A percentile compares a stretch with the other conserved stretches of the same genome.
Evolutionary conservation across 2,888 invertebrate genomes (phyloP).

Genomic region (Luperina nickerlii): DNA sequence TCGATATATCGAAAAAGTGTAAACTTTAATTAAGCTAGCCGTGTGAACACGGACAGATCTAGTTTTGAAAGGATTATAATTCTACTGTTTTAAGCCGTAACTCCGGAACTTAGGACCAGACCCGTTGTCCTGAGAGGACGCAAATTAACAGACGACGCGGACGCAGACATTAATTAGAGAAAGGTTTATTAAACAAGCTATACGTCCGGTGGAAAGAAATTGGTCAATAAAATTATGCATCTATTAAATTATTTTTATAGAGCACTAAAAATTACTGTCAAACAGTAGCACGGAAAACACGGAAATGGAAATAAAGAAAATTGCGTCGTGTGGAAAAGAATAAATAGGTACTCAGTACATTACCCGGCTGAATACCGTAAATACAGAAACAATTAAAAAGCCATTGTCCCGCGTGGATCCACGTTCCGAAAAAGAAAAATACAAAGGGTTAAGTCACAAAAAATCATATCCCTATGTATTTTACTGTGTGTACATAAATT

Average conservation of each 20-base stretch:
- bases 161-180: constrained; percentile 44
- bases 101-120: constrained; percentile 40
- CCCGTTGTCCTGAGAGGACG: constrained; percentile 38
- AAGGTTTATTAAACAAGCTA: constrained; percentile 50
- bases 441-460: not conserved
- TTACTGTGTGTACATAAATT: no score
- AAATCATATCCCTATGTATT: no score
- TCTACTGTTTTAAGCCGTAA: not conserved
- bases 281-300: not conserved
- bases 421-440: not conserved
- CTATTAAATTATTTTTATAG: constrained; percentile 11
- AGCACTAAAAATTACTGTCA: not conserved
- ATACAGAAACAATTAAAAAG: not conserved
- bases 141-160: constrained; percentile 28
- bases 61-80: not conserved
- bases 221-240: constrained; percentile 15
- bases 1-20: not conserved
- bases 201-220: constrained; percentile 39
- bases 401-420: not conserved
- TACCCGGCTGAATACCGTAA: not conserved
- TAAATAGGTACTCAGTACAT: not conserved
- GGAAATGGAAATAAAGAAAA: not conserved
- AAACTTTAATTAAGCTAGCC: not conserved
- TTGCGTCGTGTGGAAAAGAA: not conserved
- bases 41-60: not conserved